Conservation (phyloP, 2,113 vertebrate species). For the Scalopus aquaticus region DNA sequence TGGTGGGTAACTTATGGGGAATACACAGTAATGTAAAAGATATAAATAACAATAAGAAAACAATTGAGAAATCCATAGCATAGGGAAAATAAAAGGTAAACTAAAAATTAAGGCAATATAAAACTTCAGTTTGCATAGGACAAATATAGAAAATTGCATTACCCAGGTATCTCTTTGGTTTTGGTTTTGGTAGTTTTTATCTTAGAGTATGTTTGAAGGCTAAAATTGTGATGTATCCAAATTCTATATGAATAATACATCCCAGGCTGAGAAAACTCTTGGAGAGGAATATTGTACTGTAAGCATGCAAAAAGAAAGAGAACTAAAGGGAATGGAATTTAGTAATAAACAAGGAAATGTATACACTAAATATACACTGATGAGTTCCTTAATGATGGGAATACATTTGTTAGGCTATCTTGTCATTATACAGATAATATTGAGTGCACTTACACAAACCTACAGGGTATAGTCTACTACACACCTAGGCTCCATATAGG, state of each 20-base stretch:
- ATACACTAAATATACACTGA: not conserved
- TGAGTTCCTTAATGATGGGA: not conserved
- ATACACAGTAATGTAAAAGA: no score
- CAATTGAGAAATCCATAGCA: not conserved
- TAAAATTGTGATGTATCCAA: not conserved
- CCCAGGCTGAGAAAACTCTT: not conserved
- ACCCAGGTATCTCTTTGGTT: not conserved
- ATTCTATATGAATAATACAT: not conserved
- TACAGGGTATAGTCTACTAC: not conserved
- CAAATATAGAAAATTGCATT: not conserved
- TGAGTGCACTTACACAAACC: not conserved
- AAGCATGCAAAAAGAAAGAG: not conserved
- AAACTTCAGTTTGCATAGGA: not conserved
- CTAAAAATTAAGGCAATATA: not conserved
- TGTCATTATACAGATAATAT: not conserved
- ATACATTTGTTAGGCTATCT: not conserved
- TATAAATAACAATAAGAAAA: no score
- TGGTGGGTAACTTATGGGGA: no score
- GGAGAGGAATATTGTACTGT: not conserved
- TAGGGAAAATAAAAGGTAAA: not conserved
- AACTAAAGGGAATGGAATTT: not conserved
- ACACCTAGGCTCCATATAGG: not conserved
- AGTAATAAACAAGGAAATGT: not conserved
- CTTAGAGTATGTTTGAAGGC: not conserved
- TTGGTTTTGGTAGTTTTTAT: not conserved